Evolutionary conservation across 2,113 vertebrate species (phyloP).

Genomic region (Indicator maculatus): DNA sequence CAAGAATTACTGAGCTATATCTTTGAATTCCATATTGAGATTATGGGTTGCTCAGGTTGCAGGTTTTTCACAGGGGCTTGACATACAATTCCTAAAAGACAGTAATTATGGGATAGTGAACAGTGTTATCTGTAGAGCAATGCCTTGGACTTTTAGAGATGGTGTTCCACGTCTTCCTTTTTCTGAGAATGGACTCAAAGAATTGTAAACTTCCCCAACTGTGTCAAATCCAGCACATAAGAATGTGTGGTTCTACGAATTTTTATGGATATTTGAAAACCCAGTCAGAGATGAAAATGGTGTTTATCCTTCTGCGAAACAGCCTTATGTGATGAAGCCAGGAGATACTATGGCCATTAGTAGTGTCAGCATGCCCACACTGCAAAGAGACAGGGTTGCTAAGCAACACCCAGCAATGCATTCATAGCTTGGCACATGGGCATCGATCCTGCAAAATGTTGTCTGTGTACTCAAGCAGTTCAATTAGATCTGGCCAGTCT

Average conservation of each 20-base stretch:
- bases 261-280: neutral
- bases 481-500: neutral
- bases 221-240: neutral
- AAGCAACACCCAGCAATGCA: neutral
- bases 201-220: neutral
- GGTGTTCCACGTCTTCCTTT: neutral
- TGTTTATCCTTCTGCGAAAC: neutral
- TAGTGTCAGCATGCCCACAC: neutral
- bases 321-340: neutral
- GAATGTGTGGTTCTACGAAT: neutral
- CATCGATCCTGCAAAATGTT: neutral
- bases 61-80: neutral
- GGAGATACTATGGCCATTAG: neutral
- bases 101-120: fast-evolving
- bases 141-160: neutral
- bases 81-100: neutral
- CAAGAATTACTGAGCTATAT: neutral
- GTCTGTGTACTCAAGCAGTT: neutral
- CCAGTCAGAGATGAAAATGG: neutral
- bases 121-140: neutral
- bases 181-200: neutral
- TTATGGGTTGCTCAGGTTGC: neutral
- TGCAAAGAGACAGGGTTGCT: neutral
- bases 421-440: neutral
- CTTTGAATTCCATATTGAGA: neutral